Evolutionary conservation across 1,140 invertebrate genomes (phyloP), one percentile per base, ranked within the genome.

Genomic region (Eurosta solidaginis): DNA sequence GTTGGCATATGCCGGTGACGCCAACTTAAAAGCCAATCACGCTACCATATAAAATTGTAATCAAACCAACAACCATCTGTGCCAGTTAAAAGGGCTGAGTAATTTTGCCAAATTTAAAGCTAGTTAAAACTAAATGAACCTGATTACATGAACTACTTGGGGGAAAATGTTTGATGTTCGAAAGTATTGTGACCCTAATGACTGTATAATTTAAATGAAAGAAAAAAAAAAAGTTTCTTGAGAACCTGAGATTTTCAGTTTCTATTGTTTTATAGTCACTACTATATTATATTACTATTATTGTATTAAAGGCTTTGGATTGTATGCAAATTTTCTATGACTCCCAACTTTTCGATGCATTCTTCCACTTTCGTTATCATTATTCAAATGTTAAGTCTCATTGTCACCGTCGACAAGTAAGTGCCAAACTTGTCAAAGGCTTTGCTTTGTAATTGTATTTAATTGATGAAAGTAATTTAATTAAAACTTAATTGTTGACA

Each of bases 391-490:
- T 6, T 29, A n/a, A n/a, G 33, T 68, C 22, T 40, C 27, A 1
- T 1, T 68, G 7, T 36, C 14, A 9, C 36, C n/a, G n/a, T n/a
- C n/a, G n/a, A n/a, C n/a, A n/a, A n/a, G n/a, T n/a, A n/a, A n/a
- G n/a, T n/a, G 5, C 12, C 4, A 27, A 3, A 68, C 33, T 68
- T 40, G 2, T 68, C 59, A 75, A 75, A 45, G 20, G 44, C 27
- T 75, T 40, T 29, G 44, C 45, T 27, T 49, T 47, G 73, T 29
- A 47, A 75, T 47, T 75, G 73, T 29, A 75, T 47, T 75, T 75
- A 75, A 75, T 75, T 75, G 25, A 47, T 75, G 73, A 75, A 75
- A 6, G 73, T 75, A 75, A 75, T 47, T 75, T 75, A 75, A 75
- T 75, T 75, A 75, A 68, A 42, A 1, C 27, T 68, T 68, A 40